Base-by-base conservation (phyloP, 2,888 invertebrate species). In the Diaphora mendica region DNA sequence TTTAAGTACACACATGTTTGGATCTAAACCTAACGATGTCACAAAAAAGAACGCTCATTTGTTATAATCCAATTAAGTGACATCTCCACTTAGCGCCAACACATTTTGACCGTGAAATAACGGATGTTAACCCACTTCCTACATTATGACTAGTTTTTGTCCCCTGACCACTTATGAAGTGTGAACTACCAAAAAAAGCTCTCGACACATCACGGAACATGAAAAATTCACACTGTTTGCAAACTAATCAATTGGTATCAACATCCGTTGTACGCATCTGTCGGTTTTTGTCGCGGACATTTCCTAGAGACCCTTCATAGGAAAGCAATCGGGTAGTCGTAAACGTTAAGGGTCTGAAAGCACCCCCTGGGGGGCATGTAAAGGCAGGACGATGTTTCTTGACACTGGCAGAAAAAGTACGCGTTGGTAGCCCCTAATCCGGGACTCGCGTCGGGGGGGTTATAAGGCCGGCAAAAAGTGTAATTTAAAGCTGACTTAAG, bases 321-420 rank as follows among this genome's bases (percentile, higher is more conserved):
- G 95, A 95, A 95, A 96, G 96, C 96, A 96, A 96, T 96, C 96
- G 96, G 94, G 94, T 95, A 95, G 96, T 96, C 96, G 96, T 96
- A 96, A 96, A 96, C 94, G 96, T 96, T 96, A 96, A 95, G 95
- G 96, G 95, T 93, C 93, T 90, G 88, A 90, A 95, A 96, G 93
- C 87, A 94, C 96, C 94, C 96, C 96, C 96, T 90, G 86, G 96
- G 96, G 96, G 94, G 93, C 95, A 90, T 91, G 95, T 96, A 94
- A 93, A 91, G 93, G 93, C 89, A 91, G 90, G 90, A 90, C 92
- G 91, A 91, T 93, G 93, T 93, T 93, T 92, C 94, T 94, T 94
- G 93, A 93, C 93, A 92, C 92, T 91, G 91, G 87, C 89, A 92
- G 93, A 94, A 93, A 94, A 95, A 94, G 93, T 93, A 92, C 88